Evolutionary conservation across 2,113 vertebrate species (phyloP), one percentile per base, ranked within the genome.

Genomic region (Aix galericulata): DNA sequence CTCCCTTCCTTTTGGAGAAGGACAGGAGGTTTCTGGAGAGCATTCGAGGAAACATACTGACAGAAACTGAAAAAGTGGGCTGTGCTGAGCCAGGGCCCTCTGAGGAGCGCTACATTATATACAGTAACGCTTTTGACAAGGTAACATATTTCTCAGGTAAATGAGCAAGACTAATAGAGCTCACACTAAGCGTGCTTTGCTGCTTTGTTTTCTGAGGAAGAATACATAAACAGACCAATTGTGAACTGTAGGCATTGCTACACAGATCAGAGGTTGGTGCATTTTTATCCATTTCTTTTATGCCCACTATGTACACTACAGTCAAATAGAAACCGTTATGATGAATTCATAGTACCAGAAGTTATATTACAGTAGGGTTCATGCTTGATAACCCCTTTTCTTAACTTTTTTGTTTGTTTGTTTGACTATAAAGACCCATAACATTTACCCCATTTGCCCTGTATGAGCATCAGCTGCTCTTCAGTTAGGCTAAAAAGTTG

Each of bases 111-210:
- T 97, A 94, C 38, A 21, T 95, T 56, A 94, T 97, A 71, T 97
- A 98, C 93, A 95, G 85, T 84, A 96, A 95, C 1, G 98, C 82
- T 3, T 99, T 98, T 86, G 95, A 95, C 72, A 98, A 98, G 97
- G 98, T 98, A 98, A 86, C 4, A 10, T 22, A 8, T 25, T 74
- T 32, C 31, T 74, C n/a, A 8, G 55, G 8, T 75, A 62, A 55
- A 34, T 1, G 25, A 73, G 27, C 10, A 16, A 7, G 59, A 22
- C 31, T 46, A 16, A 20, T 14, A 42, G 17, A 48, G 46, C 46
- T 48, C 46, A 11, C 46, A 48, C 46, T 48, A 29, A 27, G 27
- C 64, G 17, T 34, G 11, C 1, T 50, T 79, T 80, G 42, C 20
- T 44, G 0, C 20, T 78, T 63, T 73, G 20, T 52, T 21, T 55